Base-by-base conservation (phyloP, 2,113 vertebrate genomes). In the Cacatua alba region DNA sequence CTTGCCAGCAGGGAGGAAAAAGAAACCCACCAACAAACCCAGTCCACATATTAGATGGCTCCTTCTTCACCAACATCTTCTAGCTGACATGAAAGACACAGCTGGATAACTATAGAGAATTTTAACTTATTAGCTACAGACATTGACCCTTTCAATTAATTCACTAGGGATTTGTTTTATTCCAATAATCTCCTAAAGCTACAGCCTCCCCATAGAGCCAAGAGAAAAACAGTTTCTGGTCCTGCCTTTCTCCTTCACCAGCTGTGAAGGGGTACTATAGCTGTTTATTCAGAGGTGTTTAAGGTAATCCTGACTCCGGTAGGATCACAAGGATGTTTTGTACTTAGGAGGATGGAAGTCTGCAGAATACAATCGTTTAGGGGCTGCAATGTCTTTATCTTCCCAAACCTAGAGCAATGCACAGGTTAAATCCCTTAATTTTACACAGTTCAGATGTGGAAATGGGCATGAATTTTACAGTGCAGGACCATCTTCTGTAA, bases 91-190 rank as follows among this genome's bases (percentile, higher is more conserved):
- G 49, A 87, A 84, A 92, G 76, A 75, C 80, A 83, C 91, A 94
- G 63, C 75, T 95, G 95, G 81, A 63, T 87, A 75, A 82, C 83
- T 80, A 72, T 4, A 33, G 51, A 82, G 90, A 79, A 69, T 96
- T 95, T 95, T 75, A 80, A 46, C 87, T 92, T 90, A 75, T 92
- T 83, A 95, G 92, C 87, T 89, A 57, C 86, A 94, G 84, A 92
- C 88, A 63, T 8, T 77, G 88, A 91, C 93, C 83, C 79, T 78
- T 95, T 41, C 71, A 86, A 68, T 92, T 96, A 85, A 94, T 92
- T 85, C 88, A 64, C 16, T 0, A 0, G 35, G 65, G 76, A 70
- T 69, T 74, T 55, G 23, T 53, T 86, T 86, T 23, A 5, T 62
- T 78, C 57, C 78, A 49, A 37, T 49, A 25, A 33, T 17, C 87